These are phyloP conservation scores for Vesta saturnalis DNA, from an alignment of 2,888 invertebrate genomes.

Conservation along the genomic window DNA sequence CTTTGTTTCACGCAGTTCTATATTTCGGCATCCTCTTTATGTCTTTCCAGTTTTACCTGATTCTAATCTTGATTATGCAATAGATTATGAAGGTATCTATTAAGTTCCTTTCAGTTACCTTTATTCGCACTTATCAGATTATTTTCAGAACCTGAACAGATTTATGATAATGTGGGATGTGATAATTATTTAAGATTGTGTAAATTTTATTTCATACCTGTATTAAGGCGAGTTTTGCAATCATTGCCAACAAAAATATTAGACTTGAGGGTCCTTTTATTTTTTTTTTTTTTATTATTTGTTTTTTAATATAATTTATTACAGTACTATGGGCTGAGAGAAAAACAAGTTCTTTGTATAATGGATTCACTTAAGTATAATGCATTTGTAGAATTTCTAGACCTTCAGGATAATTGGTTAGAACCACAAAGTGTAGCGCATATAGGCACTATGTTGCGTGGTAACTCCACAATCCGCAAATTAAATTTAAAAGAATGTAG, in stretches of 20 bases:
- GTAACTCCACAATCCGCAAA: slow-evolving; percentile 55
- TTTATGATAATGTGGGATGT: not conserved
- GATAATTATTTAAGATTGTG: not conserved
- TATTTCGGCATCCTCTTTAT: not conserved
- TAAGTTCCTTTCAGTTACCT: not conserved
- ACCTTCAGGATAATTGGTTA: slow-evolving; percentile 61
- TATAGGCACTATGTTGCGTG: slow-evolving; percentile 57
- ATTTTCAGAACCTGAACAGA: not conserved
- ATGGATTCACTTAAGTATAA: slow-evolving; percentile 57
- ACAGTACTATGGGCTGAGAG: slow-evolving; percentile 57
- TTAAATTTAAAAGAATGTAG: slow-evolving; percentile 61
- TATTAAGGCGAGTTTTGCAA: not conserved
- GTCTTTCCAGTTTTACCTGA: not conserved
- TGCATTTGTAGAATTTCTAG: slow-evolving; percentile 52
- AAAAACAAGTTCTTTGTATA: slow-evolving; percentile 56
- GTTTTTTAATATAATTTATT: not conserved
- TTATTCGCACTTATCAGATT: not conserved
- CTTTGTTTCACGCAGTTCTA: not conserved
- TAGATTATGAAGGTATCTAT: not conserved
- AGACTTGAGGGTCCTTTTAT: not conserved
- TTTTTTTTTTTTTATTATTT: not conserved
- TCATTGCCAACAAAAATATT: not conserved
- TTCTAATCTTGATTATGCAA: not conserved
- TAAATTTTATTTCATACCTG: not conserved
- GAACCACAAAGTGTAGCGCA: slow-evolving; percentile 56